Evolutionary conservation across 2,797 vertebrate genomes (phyloP).

Genomic region (Apogon hyalosoma): DNA sequence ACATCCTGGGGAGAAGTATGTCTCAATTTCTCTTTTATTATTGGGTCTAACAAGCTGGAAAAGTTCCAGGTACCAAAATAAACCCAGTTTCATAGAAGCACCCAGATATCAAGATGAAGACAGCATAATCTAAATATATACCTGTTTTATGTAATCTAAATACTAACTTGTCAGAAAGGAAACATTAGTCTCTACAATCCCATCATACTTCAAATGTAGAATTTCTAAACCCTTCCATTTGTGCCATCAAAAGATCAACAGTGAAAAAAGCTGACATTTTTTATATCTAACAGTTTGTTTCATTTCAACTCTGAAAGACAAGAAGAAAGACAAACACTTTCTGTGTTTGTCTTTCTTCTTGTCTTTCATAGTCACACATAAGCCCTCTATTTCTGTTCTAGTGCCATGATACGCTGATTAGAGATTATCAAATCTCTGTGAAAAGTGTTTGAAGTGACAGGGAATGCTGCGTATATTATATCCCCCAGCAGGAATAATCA

Average conservation of each 20-base stretch:
- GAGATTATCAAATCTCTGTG: slow-evolving; percentile 26
- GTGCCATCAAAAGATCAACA: slow-evolving; percentile 20
- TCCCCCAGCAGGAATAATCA: slow-evolving; percentile 8
- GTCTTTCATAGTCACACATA: slow-evolving; percentile 17
- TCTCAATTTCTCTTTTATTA: no score
- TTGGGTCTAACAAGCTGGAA: no score
- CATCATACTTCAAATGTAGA: background rate
- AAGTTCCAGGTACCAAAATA: no score
- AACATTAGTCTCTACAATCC: slow-evolving; percentile 23
- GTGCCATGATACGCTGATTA: slow-evolving; percentile 21
- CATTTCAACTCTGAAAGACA: background rate
- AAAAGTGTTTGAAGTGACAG: slow-evolving; percentile 26
- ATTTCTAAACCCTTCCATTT: background rate
- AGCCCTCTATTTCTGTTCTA: slow-evolving; percentile 8
- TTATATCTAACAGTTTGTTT: slow-evolving; percentile 29
- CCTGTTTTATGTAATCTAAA: background rate
- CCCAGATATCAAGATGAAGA: no score
- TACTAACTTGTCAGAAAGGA: slow-evolving; percentile 21
- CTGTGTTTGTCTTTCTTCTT: slow-evolving; percentile 11
- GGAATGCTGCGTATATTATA: slow-evolving; percentile 9
- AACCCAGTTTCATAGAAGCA: no score
- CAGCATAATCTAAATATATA: no score
- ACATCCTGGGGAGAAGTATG: no score
- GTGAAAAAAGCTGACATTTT: no score
- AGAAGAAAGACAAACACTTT: no score